Conservation (phyloP, 2,888 invertebrate species). For the Lapara coniferarum region DNA sequence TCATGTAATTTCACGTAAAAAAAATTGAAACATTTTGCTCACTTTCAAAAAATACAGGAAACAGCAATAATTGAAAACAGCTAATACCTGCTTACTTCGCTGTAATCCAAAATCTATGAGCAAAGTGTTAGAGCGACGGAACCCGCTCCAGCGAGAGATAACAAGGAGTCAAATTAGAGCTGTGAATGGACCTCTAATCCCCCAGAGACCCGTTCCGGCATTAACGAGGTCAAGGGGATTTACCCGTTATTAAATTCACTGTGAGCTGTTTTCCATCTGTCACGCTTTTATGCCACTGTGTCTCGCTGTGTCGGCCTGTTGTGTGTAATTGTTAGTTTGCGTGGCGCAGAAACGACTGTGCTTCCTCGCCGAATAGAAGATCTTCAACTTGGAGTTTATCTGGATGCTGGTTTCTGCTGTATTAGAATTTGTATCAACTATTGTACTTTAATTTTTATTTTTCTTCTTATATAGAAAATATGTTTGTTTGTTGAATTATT, state of each 20-base stretch:
- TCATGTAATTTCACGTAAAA: too few species aligned
- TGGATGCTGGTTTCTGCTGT: too few species aligned
- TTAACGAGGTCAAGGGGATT: conserved; percentile 48
- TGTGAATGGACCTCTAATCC: conserved; percentile 55
- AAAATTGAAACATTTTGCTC: neutral
- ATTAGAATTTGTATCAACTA: too few species aligned
- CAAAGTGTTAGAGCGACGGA: conserved; percentile 28
- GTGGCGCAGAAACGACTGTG: neutral
- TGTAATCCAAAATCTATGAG: conserved; percentile 35
- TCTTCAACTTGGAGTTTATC: neutral
- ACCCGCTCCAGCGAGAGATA: conserved; percentile 42
- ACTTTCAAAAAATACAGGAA: neutral
- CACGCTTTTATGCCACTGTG: conserved; percentile 17
- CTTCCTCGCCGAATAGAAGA: neutral
- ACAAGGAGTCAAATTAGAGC: conserved; percentile 56
- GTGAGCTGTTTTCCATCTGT: conserved; percentile 32
- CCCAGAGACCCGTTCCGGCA: conserved; percentile 49
- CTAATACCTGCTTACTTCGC: conserved; percentile 10
- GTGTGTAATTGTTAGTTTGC: neutral
- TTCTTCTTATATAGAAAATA: too few species aligned
- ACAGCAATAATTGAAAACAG: conserved; percentile 9
- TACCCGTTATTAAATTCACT: conserved; percentile 51
- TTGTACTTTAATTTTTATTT: too few species aligned
- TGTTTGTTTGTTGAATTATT: too few species aligned
- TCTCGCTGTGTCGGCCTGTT: neutral